Base-by-base conservation (phyloP, 64 coral and sea anemone genomes). In the Stylophora pistillata region DNA sequence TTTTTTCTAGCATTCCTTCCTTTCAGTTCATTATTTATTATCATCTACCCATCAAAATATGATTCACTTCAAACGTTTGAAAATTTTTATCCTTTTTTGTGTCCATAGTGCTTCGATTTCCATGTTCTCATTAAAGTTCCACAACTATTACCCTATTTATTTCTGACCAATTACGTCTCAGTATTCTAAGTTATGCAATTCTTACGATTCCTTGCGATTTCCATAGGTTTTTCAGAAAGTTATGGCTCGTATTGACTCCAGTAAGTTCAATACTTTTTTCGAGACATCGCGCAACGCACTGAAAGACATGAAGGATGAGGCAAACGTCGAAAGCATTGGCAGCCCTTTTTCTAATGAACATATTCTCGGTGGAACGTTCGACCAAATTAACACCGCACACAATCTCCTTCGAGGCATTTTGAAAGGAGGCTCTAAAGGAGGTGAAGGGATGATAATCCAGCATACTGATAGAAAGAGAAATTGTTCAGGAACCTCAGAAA, bases 191-290 rank as follows among this genome's bases (percentile, higher is more conserved):
- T 25, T n/a, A n/a, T 25, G 10, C 18, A 23, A 12, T 53, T 13
- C 21, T 13, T 15, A 23, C 15, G 2, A 9, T 88, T 64, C 53
- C 5, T 58, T 21, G 79, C 69, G 13, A 0, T 34, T 62, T 30
- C 80, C 29, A 11, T 63, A 92, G 91, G 85, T 88, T 0, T 81
- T 72, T 72, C 34, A 27, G 53, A 58, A 47, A 15, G 65, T 92
- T 1, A 74, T 53, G 53, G 89, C 79, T 23, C 79, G 90, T n/a
- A 1, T 86, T 17, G 56, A 58, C 5, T 56, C 55, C 30, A 56
- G 47, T 76, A 53, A 16, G 13, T 76, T 91, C 56, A 28, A n/a
- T n/a, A 6, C 17, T 16, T 77, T 56, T 10, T 0, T 15, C 78
- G 26, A 58, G 69, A 0, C 66, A 55, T 53, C 7, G 47, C 3